A percentile compares a stretch with the other conserved stretches of the same genome.
phyloP scores from a whole-genome alignment of 2,113 vertebrate species.

The Clarias batrachus region DNA sequence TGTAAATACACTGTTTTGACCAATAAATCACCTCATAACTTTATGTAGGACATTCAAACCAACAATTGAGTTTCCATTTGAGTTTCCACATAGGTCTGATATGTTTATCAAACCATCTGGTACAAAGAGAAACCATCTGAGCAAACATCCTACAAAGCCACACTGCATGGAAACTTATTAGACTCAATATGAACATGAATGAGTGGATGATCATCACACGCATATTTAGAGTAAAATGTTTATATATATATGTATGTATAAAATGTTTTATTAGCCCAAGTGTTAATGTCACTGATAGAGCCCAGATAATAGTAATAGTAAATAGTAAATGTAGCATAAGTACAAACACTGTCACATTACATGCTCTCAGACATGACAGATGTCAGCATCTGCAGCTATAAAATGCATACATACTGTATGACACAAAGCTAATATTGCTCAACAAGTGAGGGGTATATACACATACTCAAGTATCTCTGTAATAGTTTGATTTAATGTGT shows the following conservation, averaged over 20 bases:
- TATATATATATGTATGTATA: no score
- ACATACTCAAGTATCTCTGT: neutral
- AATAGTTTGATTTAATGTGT: neutral
- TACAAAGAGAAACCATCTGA: constrained; percentile 40
- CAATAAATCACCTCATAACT: constrained; percentile 13
- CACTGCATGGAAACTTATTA: constrained; percentile 20
- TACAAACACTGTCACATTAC: constrained; percentile 61
- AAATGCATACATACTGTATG: constrained; percentile 26
- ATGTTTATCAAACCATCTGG: constrained; percentile 42
- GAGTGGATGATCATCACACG: constrained; percentile 6
- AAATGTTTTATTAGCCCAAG: no score
- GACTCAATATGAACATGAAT: constrained; percentile 9
- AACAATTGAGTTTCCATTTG: constrained; percentile 37
- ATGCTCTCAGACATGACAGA: constrained; percentile 62
- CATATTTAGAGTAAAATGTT: neutral
- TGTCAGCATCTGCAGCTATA: constrained; percentile 53
- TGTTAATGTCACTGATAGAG: neutral
- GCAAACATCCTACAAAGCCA: constrained; percentile 9
- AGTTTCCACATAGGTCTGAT: constrained; percentile 19
- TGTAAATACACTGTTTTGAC: neutral
- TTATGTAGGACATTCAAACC: constrained; percentile 6
- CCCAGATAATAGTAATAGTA: no score
- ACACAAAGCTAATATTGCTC: constrained; percentile 43
- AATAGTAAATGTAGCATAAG: constrained; percentile 62
- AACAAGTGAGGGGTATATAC: constrained; percentile 40